Evolutionary conservation across 2,888 invertebrate genomes (phyloP).

Genomic region (Biston stratarius): DNA sequence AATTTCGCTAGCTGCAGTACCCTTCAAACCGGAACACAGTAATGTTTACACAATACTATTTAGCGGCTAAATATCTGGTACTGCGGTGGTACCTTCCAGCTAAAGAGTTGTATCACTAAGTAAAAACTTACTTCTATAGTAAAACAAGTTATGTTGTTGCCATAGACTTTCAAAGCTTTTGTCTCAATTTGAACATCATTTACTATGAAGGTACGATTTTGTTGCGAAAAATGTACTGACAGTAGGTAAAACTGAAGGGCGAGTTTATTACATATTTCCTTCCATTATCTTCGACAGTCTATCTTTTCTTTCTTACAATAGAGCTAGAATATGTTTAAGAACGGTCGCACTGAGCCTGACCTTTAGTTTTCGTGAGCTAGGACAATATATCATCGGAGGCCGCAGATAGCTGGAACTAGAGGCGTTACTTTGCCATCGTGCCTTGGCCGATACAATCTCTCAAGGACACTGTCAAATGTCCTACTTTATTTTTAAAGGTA

Average conservation of each 20-base stretch:
- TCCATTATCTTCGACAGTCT: neutral
- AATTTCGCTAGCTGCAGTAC: too few relatives aligned
- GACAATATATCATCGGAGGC: slow-evolving; percentile 63
- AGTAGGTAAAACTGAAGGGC: neutral
- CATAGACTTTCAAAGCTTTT: too few relatives aligned
- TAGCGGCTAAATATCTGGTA: too few relatives aligned
- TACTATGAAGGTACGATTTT: too few relatives aligned
- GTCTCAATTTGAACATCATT: too few relatives aligned
- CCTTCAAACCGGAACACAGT: too few relatives aligned
- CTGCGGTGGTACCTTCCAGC: too few relatives aligned
- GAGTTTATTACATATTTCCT: neutral
- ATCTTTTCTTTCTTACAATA: neutral
- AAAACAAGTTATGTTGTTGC: too few relatives aligned
- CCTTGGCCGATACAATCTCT: slow-evolving; percentile 25
- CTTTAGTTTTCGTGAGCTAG: slow-evolving; percentile 67
- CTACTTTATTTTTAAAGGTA: slow-evolving; percentile 6
- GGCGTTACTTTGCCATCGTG: slow-evolving; percentile 42
- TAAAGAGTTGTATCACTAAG: too few relatives aligned
- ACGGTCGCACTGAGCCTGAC: slow-evolving; percentile 56
- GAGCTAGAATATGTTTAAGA: slow-evolving; percentile 1
- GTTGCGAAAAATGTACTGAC: too few relatives aligned
- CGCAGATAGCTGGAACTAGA: slow-evolving; percentile 51
- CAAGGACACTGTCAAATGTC: slow-evolving; percentile 28
- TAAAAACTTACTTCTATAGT: neutral
- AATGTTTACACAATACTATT: too few relatives aligned